phyloP scores from a whole-genome alignment of 2,797 vertebrate genomes.

The Acrossocheilus fasciatus region DNA sequence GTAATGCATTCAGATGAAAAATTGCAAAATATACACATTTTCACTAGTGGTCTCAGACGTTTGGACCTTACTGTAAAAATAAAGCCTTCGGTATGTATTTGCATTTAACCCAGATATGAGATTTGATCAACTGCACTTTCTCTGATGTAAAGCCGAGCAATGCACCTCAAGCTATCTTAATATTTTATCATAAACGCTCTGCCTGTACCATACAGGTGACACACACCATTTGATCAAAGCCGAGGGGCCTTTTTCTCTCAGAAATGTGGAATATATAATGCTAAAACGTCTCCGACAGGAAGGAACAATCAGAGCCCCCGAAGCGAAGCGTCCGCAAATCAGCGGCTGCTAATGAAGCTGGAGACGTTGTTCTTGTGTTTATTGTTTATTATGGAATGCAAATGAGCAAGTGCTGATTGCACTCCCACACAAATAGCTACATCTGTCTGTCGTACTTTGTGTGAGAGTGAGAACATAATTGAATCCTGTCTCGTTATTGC shows the following conservation, averaged over 20 bases:
- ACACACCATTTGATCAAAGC: slow-evolving; percentile 45
- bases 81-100: neutral
- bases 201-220: slow-evolving; percentile 3
- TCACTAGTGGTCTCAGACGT: neutral
- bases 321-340: slow-evolving; percentile 54
- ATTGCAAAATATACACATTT: neutral
- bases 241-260: slow-evolving; percentile 37
- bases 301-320: slow-evolving; percentile 54
- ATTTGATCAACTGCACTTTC: neutral
- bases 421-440: slow-evolving; percentile 57
- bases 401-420: slow-evolving; percentile 59
- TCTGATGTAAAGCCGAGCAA: neutral
- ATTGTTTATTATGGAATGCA: slow-evolving; percentile 62
- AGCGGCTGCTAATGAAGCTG: slow-evolving; percentile 57
- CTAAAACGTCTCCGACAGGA: slow-evolving; percentile 32
- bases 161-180: slow-evolving; percentile 15
- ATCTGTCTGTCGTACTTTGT: slow-evolving; percentile 59
- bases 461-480: slow-evolving; percentile 47
- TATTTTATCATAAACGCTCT: slow-evolving; percentile 25
- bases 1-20: neutral
- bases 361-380: slow-evolving; percentile 56
- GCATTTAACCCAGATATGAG: neutral
- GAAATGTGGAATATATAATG: slow-evolving; percentile 43
- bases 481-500: slow-evolving; percentile 70
- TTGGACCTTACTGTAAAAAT: neutral